These are phyloP conservation scores for Ips typographus DNA, from an alignment of 1,140 invertebrate genomes.

Conservation along the genomic window DNA sequence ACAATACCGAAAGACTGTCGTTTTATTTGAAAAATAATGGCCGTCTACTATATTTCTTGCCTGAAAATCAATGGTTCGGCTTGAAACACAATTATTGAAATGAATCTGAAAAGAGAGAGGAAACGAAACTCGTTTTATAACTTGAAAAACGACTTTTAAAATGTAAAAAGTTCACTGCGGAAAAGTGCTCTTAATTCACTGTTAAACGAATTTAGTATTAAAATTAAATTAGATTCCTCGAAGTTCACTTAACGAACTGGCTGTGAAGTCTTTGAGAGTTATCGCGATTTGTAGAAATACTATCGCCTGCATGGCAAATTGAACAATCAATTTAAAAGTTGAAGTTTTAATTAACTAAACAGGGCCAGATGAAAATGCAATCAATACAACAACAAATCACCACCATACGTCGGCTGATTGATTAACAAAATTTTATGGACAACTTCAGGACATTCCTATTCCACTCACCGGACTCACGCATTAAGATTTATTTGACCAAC, in stretches of 20 bases:
- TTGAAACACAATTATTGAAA: constrained; percentile 2
- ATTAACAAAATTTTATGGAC: not conserved
- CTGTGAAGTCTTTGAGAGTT: constrained; percentile 9
- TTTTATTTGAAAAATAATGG: too few species aligned
- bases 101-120: not conserved
- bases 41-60: too few species aligned
- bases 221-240: constrained; percentile 23
- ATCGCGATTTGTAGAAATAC: not conserved
- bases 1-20: not conserved
- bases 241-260: constrained; percentile 17
- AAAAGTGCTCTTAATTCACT: constrained; percentile 22
- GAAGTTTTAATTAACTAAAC: constrained; percentile 13
- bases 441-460: too few species aligned
- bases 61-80: not conserved
- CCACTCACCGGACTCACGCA: too few species aligned
- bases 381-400: constrained; percentile 2
- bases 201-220: constrained; percentile 24
- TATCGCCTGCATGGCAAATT: not conserved
- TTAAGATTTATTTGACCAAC: too few species aligned
- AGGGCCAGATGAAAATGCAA: constrained; percentile 3
- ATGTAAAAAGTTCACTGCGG: constrained; percentile 14
- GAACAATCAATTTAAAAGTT: constrained; percentile 3
- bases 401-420: constrained; percentile 3
- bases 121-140: not conserved
- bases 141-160: constrained; percentile 4